Percentiles rank a stretch among this genome's conserved stretches.
Conservation (phyloP, 2,113 vertebrate species). For the Toxotes chatareus region DNA sequence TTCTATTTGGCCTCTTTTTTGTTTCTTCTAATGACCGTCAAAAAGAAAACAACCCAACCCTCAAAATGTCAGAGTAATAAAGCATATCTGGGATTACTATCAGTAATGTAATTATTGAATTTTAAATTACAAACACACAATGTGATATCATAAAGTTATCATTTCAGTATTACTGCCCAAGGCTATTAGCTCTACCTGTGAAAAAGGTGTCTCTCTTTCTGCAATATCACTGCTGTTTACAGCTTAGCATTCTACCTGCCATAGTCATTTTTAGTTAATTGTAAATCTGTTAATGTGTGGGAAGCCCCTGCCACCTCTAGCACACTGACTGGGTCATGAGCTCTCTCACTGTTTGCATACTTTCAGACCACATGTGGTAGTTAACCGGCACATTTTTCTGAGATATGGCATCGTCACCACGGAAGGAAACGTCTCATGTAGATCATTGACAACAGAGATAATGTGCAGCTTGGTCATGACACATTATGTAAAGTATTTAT, state of each 20-base stretch:
- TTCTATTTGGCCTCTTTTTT: too few relatives aligned
- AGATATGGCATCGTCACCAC: background rate
- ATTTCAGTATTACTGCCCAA: background rate
- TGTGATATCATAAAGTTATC: background rate
- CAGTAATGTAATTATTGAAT: background rate
- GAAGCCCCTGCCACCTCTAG: slow-evolving; percentile 12
- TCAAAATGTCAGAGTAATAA: slow-evolving; percentile 29
- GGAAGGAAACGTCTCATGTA: slow-evolving; percentile 11
- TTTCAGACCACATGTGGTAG: background rate
- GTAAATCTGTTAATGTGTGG: slow-evolving; percentile 23
- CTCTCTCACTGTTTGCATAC: slow-evolving; percentile 18
- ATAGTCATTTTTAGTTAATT: slow-evolving; percentile 9
- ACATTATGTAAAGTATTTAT: slow-evolving; percentile 14
- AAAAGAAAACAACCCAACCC: slow-evolving; percentile 10
- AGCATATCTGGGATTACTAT: background rate
- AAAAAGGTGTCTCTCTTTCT: background rate
- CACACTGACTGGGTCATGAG: slow-evolving; percentile 9
- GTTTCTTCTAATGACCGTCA: too few relatives aligned
- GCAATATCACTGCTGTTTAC: background rate
- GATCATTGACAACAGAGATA: background rate
- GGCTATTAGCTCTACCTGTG: background rate
- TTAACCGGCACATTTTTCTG: background rate
- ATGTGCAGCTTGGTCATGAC: background rate
- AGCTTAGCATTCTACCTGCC: background rate
- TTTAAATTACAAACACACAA: slow-evolving; percentile 5